Evolutionary conservation across 1,140 invertebrate genomes (phyloP).

Genomic region (Globodera ellingtonae): DNA sequence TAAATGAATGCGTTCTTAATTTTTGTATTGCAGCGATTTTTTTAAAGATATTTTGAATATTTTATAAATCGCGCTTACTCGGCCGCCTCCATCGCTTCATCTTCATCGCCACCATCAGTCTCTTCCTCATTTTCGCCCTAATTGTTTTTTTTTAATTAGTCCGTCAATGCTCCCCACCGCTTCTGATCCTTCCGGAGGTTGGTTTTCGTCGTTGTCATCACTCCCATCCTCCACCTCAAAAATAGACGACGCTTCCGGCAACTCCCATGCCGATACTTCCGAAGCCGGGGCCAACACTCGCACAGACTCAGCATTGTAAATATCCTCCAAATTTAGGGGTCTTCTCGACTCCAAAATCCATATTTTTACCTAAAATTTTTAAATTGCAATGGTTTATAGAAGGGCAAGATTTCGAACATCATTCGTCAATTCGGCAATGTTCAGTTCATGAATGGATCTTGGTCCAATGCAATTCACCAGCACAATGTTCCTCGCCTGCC

Average conservation of each 20-base stretch:
- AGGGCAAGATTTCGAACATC: slow-evolving; percentile 10
- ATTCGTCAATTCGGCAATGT: slow-evolving; percentile 11
- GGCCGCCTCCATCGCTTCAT: background rate
- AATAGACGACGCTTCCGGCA: slow-evolving; percentile 28
- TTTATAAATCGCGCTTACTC: background rate
- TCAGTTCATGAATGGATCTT: slow-evolving; percentile 18
- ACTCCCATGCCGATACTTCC: slow-evolving; percentile 22
- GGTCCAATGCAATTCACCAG: slow-evolving; percentile 33
- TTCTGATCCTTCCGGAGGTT: background rate
- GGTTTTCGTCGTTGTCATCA: slow-evolving; percentile 8
- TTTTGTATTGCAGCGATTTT: no score
- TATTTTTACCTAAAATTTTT: slow-evolving; percentile 22
- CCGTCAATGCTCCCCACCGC: background rate
- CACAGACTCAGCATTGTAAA: slow-evolving; percentile 26
- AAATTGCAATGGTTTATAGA: background rate
- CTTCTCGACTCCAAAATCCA: slow-evolving; percentile 32
- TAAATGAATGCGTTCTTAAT: no score
- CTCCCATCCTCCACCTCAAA: slow-evolving; percentile 30
- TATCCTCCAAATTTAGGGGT: slow-evolving; percentile 35
- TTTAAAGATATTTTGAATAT: no score
- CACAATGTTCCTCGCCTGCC: slow-evolving; percentile 30
- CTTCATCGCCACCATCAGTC: slow-evolving; percentile 4
- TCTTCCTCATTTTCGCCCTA: slow-evolving; percentile 22
- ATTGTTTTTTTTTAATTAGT: background rate
- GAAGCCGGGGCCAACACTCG: slow-evolving; percentile 13